A percentile compares a stretch with the other conserved stretches of the same genome.
Evolutionary conservation across 1,140 invertebrate genomes (phyloP).

Genomic region (Drosophila seguyi): DNA sequence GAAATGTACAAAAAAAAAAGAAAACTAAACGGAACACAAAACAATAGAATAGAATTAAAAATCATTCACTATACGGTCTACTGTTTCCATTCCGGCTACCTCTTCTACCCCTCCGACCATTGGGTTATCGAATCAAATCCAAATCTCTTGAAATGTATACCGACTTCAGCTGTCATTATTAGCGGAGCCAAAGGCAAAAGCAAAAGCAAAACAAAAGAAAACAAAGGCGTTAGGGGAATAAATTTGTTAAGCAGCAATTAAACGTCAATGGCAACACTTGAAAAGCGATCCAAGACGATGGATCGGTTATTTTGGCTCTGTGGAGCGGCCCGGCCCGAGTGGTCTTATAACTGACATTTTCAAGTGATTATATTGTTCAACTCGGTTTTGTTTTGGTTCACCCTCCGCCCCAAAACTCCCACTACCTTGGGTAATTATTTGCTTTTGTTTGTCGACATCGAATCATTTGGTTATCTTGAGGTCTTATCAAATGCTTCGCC

Average conservation of each 20-base stretch:
- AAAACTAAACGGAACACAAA: constrained; percentile 9
- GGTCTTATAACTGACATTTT: constrained; percentile 58
- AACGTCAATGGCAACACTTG: constrained; percentile 54
- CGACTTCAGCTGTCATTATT: constrained; percentile 34
- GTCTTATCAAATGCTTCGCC: constrained; percentile 56
- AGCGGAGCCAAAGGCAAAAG: constrained; percentile 2
- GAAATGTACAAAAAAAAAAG: constrained; percentile 1
- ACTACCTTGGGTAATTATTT: constrained; percentile 31
- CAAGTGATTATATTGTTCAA: constrained; percentile 56
- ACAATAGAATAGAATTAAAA: constrained; percentile 20
- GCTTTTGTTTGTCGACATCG: constrained; percentile 41
- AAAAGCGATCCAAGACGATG: constrained; percentile 51
- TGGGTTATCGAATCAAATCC: constrained; percentile 5
- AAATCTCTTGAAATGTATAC: constrained; percentile 30
- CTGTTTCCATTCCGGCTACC: constrained; percentile 13
- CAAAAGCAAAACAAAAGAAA: constrained; percentile 21
- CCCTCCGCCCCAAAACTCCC: neutral
- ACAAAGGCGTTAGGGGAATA: constrained; percentile 33
- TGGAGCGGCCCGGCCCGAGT: constrained; percentile 7
- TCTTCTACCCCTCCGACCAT: neutral
- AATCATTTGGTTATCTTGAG: constrained; percentile 52
- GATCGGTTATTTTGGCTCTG: constrained; percentile 33
- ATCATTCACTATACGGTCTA: constrained; percentile 21
- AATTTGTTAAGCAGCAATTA: constrained; percentile 56
- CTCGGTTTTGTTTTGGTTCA: constrained; percentile 13